Evolutionary conservation across 2,113 vertebrate species (phyloP), one percentile per base, ranked within the genome.

Genomic region (Willisornis vidua): DNA sequence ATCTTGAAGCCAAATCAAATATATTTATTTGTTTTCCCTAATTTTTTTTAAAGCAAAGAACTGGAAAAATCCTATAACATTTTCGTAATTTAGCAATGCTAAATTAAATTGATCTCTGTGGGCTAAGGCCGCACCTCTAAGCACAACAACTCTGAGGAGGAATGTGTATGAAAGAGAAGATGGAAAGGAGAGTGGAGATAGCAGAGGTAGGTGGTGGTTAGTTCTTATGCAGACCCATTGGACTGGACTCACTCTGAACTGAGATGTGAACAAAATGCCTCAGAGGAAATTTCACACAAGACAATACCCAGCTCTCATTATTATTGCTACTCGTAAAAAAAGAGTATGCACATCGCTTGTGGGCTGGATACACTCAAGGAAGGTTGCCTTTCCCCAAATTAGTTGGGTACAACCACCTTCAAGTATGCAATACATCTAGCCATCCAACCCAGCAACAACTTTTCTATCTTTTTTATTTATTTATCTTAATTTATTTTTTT

Each of bases 11-110:
- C 16, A 37, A 71, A 73, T 84, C 37, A 55, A 86, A 84, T 63
- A 18, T 89, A 77, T 77, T 90, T 89, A 77, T 77, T 90, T 96
- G 39, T 85, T 95, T 89, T 71, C 48, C 49, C 37, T 51, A 41
- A 18, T 37, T 85, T 76, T 85, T 63, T 48, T 59, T 35, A 59
- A 85, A 87, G 16, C 20, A 86, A 94, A 94, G 4, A 23, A 19
- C 20, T 68, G 31, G 1, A 23, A 48, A 79, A 51, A 61, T 49
- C 0, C 23, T 2, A 0, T 62, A 31, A 23, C 1, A 4, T 75
- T 94, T 87, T 45, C 59, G 62, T 73, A 3, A 62, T 70, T 95
- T 72, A 65, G 35, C 16, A 58, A 6, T 4, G 5, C 25, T 87
- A 37, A 76, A 67, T 46, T 51, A 72, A 94, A 59, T 66, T 55